Conservation (phyloP, 2,797 vertebrate genomes). For the Pantherophis alleghaniensis region DNA sequence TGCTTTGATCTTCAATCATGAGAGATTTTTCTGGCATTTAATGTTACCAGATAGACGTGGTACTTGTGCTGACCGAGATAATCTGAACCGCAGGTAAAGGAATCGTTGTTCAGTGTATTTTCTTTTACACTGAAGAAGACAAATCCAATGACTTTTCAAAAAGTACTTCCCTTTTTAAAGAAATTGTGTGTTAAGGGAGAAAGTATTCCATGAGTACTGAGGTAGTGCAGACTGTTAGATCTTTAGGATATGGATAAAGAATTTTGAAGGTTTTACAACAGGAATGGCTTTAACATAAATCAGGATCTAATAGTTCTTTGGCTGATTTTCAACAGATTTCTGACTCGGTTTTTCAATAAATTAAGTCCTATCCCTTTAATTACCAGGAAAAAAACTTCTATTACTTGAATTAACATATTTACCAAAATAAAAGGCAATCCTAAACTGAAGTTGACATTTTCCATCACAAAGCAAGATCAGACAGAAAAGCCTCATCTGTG, state of each 20-base stretch:
- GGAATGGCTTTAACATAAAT: neutral
- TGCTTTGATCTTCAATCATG: constrained; percentile 94
- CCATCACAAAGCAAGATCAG: neutral
- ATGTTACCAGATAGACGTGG: constrained; percentile 73
- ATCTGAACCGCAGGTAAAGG: constrained; percentile 78
- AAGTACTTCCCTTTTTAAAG: neutral
- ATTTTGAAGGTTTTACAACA: neutral
- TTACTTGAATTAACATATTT: neutral
- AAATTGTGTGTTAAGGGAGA: neutral
- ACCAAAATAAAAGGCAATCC: neutral
- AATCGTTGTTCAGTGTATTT: neutral
- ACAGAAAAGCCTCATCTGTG: neutral
- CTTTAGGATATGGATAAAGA: neutral
- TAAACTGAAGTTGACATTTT: neutral
- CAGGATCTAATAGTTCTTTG: neutral
- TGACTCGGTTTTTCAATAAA: neutral
- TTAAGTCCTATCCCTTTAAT: neutral
- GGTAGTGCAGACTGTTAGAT: neutral
- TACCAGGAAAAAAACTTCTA: neutral
- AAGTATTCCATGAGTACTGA: neutral
- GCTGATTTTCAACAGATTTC: neutral
- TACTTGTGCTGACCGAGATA: constrained; percentile 79
- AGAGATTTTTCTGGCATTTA: constrained; percentile 85
- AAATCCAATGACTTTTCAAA: neutral
- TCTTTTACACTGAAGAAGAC: neutral